These are phyloP conservation scores for Caiman crocodilus DNA, from an alignment of 2,797 vertebrate genomes.

Conservation along the genomic window DNA sequence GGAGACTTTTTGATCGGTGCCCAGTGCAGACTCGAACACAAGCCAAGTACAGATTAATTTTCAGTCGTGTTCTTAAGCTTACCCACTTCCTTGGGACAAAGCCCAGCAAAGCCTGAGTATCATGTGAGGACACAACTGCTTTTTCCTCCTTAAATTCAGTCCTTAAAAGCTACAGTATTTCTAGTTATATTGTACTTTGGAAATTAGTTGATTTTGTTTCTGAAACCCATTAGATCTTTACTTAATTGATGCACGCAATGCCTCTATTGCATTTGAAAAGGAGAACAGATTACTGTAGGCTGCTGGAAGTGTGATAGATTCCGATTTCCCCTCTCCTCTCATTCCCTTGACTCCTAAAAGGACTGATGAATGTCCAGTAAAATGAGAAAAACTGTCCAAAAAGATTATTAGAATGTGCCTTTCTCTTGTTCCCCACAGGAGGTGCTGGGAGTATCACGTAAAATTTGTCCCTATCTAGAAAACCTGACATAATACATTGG, in stretches of 20 bases:
- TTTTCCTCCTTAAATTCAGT: conserved; percentile 72
- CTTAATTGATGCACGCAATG: conserved; percentile 71
- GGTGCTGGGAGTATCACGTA: neutral
- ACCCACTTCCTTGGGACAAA: conserved; percentile 56
- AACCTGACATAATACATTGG: neutral
- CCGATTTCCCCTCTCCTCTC: conserved; percentile 58
- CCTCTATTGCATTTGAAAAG: conserved; percentile 72
- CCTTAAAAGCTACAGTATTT: conserved; percentile 73
- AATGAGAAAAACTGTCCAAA: conserved; percentile 18
- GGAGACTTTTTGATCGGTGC: neutral
- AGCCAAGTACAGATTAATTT: conserved; percentile 55
- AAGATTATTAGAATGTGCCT: neutral
- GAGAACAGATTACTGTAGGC: conserved; percentile 46
- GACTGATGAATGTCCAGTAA: neutral
- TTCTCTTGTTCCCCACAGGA: rapidly evolving
- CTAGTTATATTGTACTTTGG: conserved; percentile 67
- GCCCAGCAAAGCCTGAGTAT: conserved; percentile 70
- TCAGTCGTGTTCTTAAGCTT: conserved; percentile 50
- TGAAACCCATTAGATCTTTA: conserved; percentile 72
- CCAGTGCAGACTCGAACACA: conserved; percentile 1
- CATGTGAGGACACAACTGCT: conserved; percentile 70
- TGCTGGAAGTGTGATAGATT: conserved; percentile 47
- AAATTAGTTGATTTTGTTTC: conserved; percentile 71
- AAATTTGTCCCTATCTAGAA: neutral
- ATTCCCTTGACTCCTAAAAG: conserved; percentile 54